A percentile compares a stretch with the other conserved stretches of the same genome.
These are phyloP conservation scores for Disparrhopalites patrizii DNA, from an alignment of 2,888 invertebrate species.

Conservation along the genomic window DNA sequence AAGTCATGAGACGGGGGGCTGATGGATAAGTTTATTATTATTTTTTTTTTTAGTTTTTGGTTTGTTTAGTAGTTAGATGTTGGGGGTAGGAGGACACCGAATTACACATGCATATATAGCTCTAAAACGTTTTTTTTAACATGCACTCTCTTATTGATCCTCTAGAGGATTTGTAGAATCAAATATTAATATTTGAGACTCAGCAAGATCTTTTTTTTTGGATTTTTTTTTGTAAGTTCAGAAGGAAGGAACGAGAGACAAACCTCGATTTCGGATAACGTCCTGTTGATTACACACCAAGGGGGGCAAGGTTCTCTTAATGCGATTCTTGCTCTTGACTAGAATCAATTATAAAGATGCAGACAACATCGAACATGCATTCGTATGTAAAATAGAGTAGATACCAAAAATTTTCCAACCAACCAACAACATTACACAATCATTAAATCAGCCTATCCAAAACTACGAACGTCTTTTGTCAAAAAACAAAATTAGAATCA, in stretches of 20 bases:
- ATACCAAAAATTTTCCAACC: too few species aligned
- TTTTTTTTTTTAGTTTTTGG: background rate
- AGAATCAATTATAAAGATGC: constrained; percentile 34
- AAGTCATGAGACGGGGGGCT: constrained; percentile 15
- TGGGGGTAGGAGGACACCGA: constrained; percentile 21
- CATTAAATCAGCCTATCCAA: constrained; percentile 13
- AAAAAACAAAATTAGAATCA: background rate
- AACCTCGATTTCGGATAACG: constrained; percentile 47
- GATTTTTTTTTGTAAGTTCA: constrained; percentile 6
- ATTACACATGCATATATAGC: constrained; percentile 13
- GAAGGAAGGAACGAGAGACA: constrained; percentile 34
- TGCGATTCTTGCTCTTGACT: constrained; percentile 47
- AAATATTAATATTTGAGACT: background rate
- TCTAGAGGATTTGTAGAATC: constrained; percentile 4
- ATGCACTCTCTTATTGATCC: constrained; percentile 9
- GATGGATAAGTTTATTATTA: background rate
- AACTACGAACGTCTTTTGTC: background rate
- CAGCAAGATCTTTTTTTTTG: background rate
- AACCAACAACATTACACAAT: constrained; percentile 25
- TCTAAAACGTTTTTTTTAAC: background rate
- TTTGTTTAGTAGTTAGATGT: constrained; percentile 13
- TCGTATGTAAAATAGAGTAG: constrained; percentile 25
- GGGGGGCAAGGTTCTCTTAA: constrained; percentile 48
- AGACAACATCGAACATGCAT: constrained; percentile 40
- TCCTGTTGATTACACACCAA: constrained; percentile 48